Evolutionary conservation across 2,113 vertebrate genomes (phyloP).

Genomic region (Ivindomyrus marchei): DNA sequence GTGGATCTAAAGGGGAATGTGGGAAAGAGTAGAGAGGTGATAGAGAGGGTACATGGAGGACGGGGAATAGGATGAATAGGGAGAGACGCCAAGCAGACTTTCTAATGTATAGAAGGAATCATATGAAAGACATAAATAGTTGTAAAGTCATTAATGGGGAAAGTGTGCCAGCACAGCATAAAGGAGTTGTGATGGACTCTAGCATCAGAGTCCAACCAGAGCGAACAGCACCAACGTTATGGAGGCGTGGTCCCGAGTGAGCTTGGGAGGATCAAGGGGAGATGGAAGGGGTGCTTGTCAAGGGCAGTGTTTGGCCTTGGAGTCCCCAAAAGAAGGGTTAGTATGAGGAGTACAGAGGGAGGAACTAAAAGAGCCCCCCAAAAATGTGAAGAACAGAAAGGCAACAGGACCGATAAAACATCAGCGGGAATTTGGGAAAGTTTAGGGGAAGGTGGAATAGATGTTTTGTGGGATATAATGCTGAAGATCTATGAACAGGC

Average conservation of each 20-base stretch:
- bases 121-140: too few species aligned
- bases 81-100: too few species aligned
- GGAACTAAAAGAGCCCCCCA: not conserved
- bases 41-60: not conserved
- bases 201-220: not conserved
- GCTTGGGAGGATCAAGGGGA: not conserved
- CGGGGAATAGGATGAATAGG: conserved; percentile 22
- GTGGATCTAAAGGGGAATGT: not conserved
- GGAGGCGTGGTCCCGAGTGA: not conserved
- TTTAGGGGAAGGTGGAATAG: not conserved
- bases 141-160: not conserved
- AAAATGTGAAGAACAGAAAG: not conserved
- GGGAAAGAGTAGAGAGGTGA: not conserved
- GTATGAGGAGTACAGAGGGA: not conserved
- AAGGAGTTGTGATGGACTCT: not conserved
- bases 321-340: not conserved
- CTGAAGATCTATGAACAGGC: not conserved
- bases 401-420: not conserved
- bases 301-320: not conserved
- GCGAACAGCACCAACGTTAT: not conserved
- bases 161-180: not conserved
- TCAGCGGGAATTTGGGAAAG: not conserved
- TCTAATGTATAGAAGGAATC: too few species aligned
- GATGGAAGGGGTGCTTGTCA: not conserved
- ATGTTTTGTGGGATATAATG: not conserved